Percentiles rank a stretch among this genome's conserved stretches.
Conservation (phyloP, 2,113 vertebrate genomes). For the Coracopsis vasa region DNA sequence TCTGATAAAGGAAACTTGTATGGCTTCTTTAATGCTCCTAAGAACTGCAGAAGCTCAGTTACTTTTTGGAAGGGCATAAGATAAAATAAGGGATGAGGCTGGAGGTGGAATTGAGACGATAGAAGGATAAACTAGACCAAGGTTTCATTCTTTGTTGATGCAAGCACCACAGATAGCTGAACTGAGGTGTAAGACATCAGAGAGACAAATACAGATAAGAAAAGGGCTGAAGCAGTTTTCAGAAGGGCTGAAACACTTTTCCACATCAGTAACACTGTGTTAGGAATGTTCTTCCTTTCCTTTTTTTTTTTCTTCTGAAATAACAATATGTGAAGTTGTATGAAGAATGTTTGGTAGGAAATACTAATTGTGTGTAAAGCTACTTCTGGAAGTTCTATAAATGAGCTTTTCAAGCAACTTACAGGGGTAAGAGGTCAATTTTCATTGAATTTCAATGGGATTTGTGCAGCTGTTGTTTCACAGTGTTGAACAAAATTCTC, state of each 20-base stretch:
- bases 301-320: neutral
- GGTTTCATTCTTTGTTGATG: neutral
- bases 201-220: neutral
- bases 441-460: slow-evolving; percentile 13
- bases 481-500: neutral
- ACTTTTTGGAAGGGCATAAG: neutral
- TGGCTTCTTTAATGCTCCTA: neutral
- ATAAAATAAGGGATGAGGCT: neutral
- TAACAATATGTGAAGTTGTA: neutral
- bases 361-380: neutral
- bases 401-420: neutral
- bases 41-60: neutral
- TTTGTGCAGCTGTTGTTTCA: slow-evolving; percentile 13
- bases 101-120: neutral
- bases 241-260: neutral
- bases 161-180: neutral
- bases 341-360: neutral
- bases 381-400: neutral
- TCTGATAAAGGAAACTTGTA: neutral
- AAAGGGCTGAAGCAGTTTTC: neutral
- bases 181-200: neutral
- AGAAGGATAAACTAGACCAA: neutral
- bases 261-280: rapidly evolving
- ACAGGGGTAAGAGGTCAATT: neutral
- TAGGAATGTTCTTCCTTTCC: neutral